Evolutionary conservation across 2,113 vertebrate species (phyloP).

Genomic region (Eulemur macaco): DNA sequence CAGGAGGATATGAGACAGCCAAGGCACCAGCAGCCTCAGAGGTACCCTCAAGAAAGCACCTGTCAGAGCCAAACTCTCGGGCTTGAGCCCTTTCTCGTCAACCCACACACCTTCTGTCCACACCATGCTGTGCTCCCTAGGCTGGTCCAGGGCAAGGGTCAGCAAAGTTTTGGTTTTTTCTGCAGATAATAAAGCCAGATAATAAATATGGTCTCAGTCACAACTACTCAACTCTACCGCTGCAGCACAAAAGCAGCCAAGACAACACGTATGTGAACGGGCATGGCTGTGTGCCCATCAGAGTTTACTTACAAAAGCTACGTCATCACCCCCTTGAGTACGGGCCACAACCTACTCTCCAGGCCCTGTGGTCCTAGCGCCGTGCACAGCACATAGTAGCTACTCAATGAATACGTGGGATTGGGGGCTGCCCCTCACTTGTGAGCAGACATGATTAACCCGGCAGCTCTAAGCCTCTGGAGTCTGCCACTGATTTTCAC

Average conservation of each 20-base stretch:
- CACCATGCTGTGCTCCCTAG: no score
- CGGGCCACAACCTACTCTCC: background rate
- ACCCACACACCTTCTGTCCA: background rate
- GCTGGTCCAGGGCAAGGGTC: background rate
- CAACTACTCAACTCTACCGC: background rate
- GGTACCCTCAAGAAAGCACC: background rate
- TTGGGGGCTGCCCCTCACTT: background rate
- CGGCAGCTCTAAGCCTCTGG: background rate
- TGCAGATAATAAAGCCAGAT: background rate
- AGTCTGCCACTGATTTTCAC: background rate
- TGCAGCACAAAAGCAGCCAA: background rate
- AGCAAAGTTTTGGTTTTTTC: background rate
- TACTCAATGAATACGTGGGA: fast-evolving
- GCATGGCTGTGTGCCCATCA: background rate
- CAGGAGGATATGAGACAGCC: background rate
- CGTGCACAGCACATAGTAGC: background rate
- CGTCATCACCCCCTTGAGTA: background rate
- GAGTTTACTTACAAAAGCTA: conserved; percentile 21
- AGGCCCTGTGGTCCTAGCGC: background rate
- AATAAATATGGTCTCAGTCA: background rate
- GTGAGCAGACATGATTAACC: background rate
- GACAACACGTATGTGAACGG: background rate
- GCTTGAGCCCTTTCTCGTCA: background rate
- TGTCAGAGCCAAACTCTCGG: background rate
- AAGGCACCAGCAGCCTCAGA: background rate